Evolutionary conservation across 2,888 invertebrate genomes (phyloP).

Genomic region (Antitype chi): DNA sequence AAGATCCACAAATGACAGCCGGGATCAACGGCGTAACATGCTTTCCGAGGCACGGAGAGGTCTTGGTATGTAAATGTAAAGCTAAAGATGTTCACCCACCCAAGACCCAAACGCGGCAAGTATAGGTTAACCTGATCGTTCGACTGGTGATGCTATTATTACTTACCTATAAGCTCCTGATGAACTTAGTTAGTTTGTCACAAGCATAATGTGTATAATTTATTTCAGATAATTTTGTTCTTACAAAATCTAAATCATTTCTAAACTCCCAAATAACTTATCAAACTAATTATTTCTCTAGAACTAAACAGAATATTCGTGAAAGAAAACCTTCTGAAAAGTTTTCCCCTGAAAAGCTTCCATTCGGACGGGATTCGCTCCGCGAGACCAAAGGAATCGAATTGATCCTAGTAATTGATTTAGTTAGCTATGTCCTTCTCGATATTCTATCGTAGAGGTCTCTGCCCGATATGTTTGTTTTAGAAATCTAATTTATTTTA

Average conservation of each 20-base stretch:
- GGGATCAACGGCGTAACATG: too few relatives aligned
- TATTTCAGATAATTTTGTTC: background rate
- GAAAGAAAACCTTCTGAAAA: slow-evolving; percentile 43
- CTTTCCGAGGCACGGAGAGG: too few relatives aligned
- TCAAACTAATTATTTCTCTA: slow-evolving; percentile 35
- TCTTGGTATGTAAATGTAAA: too few relatives aligned
- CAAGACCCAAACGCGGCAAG: too few relatives aligned
- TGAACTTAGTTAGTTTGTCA: too few relatives aligned
- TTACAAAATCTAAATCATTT: background rate
- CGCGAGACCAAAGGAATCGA: slow-evolving; percentile 61
- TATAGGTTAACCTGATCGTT: too few relatives aligned
- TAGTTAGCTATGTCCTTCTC: slow-evolving; percentile 61
- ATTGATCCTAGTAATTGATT: slow-evolving; percentile 67
- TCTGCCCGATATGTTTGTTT: slow-evolving; percentile 53
- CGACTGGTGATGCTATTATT: too few relatives aligned
- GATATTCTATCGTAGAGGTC: slow-evolving; percentile 49
- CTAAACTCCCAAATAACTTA: background rate
- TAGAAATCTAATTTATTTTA: slow-evolving; percentile 54
- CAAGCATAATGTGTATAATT: background rate
- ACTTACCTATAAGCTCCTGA: too few relatives aligned
- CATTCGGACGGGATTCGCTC: slow-evolving; percentile 45
- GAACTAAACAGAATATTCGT: slow-evolving; percentile 35
- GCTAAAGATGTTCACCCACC: too few relatives aligned
- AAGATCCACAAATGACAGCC: too few relatives aligned
- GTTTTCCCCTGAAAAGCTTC: slow-evolving; percentile 55